Percentiles rank a stretch among this genome's conserved stretches.
These are phyloP conservation scores for Drosophila paranaensis DNA, from an alignment of 2,888 invertebrate species.

Conservation along the genomic window DNA sequence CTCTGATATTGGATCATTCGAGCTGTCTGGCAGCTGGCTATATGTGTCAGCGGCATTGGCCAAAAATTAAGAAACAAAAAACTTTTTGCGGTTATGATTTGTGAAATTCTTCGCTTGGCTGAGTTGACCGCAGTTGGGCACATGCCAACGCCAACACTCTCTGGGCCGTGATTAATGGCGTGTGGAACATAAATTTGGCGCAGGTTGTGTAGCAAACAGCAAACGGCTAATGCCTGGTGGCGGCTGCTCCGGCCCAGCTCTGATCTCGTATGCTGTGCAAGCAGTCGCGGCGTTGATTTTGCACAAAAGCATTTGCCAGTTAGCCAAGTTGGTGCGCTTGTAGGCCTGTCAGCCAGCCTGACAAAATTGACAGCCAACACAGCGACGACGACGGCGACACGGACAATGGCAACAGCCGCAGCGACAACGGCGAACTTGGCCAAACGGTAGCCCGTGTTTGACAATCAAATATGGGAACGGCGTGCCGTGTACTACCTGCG, in stretches of 20 bases:
- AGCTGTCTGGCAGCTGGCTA: slow-evolving; percentile 1
- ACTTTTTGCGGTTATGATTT: slow-evolving; percentile 69
- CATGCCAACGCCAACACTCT: slow-evolving; percentile 56
- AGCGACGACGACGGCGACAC: slow-evolving; percentile 38
- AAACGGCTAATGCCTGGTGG: slow-evolving; percentile 14
- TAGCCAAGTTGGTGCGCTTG: slow-evolving; percentile 65
- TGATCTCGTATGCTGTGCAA: slow-evolving; percentile 54
- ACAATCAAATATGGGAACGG: slow-evolving; percentile 77
- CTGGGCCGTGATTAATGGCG: slow-evolving; percentile 68
- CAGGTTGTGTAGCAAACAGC: slow-evolving; percentile 43
- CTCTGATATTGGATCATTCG: slow-evolving; percentile 9
- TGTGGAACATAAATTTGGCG: slow-evolving; percentile 67
- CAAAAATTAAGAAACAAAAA: slow-evolving; percentile 23
- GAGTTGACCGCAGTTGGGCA: slow-evolving; percentile 41
- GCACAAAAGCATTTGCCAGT: slow-evolving; percentile 54
- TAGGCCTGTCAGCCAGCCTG: slow-evolving; percentile 73
- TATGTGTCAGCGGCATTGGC: slow-evolving; percentile 62
- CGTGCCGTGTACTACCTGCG: slow-evolving; percentile 50
- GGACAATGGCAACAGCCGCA: slow-evolving; percentile 35
- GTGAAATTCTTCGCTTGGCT: slow-evolving; percentile 55
- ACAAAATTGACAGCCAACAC: slow-evolving; percentile 80
- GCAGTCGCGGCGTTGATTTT: slow-evolving; percentile 58
- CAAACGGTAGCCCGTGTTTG: slow-evolving; percentile 74
- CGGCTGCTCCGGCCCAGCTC: slow-evolving; percentile 37
- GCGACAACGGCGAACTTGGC: slow-evolving; percentile 29